Evolutionary conservation across 1,140 invertebrate genomes (phyloP), one percentile per base, ranked within the genome.

Genomic region (Zaprionus davidi): DNA sequence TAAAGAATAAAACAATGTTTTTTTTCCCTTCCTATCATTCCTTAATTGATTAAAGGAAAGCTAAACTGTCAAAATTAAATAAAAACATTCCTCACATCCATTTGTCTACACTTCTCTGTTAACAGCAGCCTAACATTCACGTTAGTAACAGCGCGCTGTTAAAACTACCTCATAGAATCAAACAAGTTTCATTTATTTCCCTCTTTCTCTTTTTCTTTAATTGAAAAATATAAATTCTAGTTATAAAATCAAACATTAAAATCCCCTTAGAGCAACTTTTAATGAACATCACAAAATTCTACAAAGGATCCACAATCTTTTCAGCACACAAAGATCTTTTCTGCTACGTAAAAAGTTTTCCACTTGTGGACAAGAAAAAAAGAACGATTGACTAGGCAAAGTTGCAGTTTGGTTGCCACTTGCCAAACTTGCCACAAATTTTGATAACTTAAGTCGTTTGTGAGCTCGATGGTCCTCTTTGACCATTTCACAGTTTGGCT

Each of bases 381-480:
- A 51, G 12, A 7, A 24, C 46, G 46, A 51, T 51, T 51, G 46
- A 51, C 46, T 49, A 49, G 46, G 46, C 36, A 34, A 62, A 26
- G 28, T 28, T 34, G 31, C 59, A 60, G 53, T 72, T 53, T 38
- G 38, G 46, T 56, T 60, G 64, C 15, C 38, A 51, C 46, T 51
- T 51, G 20, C 38, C 56, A 67, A 67, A 67, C 38, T 58, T 67
- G 22, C 55, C 56, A 59, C 56, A 70, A 70, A 56, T 53, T 68
- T 70, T 77, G 72, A 81, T 65, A 75, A 75, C 76, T 57, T 63
- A 63, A 76, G 59, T 41, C 60, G 51, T 67, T 31, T 67, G 44
- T 73, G 70, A 79, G 68, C 73, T 83, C 64, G 58, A 56, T 31
- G 17, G 24, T 20, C 44, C 49, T 13, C 51, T 70, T 38, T 53